Conservation (phyloP, 2,797 vertebrate species). For the Bufotes viridis region DNA sequence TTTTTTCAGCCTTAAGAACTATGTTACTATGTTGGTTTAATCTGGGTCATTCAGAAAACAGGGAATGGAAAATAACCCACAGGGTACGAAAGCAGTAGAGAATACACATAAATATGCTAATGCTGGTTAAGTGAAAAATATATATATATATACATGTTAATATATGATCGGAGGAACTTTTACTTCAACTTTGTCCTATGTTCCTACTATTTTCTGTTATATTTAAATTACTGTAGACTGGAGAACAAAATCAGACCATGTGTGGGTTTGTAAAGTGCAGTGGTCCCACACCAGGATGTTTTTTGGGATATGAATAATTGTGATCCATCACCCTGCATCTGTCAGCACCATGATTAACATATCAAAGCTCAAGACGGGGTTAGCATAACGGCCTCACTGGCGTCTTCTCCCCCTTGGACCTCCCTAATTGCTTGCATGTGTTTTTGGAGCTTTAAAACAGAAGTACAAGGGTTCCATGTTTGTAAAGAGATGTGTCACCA, state of each 20-base stretch:
- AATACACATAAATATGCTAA: no score
- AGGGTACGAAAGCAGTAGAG: no score
- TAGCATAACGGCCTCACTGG: conserved; percentile 59
- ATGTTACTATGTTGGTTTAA: no score
- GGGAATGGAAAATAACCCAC: no score
- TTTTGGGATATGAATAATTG: conserved; percentile 45
- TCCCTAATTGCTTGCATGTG: conserved; percentile 59
- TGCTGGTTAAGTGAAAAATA: no score
- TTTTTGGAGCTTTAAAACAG: conserved; percentile 35
- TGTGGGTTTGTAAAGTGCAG: not conserved
- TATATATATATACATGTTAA: no score
- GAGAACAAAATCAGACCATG: not conserved
- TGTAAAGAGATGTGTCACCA: conserved; percentile 27
- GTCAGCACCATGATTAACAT: conserved; percentile 61
- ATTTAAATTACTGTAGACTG: not conserved
- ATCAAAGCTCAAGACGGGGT: conserved; percentile 61
- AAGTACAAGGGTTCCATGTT: conserved; percentile 40
- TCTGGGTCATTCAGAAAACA: no score
- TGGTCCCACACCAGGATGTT: conserved; percentile 32
- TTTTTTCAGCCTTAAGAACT: no score
- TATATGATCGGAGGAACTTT: not conserved
- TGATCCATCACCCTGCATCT: conserved; percentile 59
- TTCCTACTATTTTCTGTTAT: not conserved
- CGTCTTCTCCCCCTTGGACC: conserved; percentile 56
- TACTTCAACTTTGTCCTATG: not conserved